These are phyloP conservation scores for Myopa testacea DNA, from an alignment of 2,888 invertebrate species.

Conservation along the genomic window DNA sequence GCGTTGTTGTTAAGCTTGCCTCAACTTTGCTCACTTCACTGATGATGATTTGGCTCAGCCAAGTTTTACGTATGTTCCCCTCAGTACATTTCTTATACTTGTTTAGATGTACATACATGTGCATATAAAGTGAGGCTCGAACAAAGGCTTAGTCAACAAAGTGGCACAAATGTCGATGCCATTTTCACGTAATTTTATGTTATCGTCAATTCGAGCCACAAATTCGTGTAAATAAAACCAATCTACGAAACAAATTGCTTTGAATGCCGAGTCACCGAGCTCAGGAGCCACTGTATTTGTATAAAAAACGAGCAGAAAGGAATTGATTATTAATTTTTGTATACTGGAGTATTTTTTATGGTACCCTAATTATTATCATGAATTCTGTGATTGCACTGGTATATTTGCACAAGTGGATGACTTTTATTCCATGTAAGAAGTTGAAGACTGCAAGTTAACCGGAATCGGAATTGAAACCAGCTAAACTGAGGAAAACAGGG, in stretches of 20 bases:
- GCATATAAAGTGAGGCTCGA: neutral
- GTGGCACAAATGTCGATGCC: conserved; percentile 12
- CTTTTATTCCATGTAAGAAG: too few species aligned
- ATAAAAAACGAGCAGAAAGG: too few species aligned
- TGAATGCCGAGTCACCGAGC: neutral
- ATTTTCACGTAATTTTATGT: conserved; percentile 31
- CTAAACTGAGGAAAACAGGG: too few species aligned
- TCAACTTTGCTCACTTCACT: neutral
- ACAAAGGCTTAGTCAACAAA: neutral
- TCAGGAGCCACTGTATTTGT: too few species aligned
- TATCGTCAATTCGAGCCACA: conserved; percentile 39
- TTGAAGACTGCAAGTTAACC: too few species aligned
- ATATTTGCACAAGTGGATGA: too few species aligned
- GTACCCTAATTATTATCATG: too few species aligned
- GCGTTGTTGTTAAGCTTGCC: neutral
- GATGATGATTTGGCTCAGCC: neutral
- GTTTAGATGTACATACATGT: neutral
- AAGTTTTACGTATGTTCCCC: neutral
- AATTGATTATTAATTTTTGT: too few species aligned
- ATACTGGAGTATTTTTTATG: too few species aligned
- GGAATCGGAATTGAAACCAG: too few species aligned
- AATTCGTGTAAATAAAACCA: conserved; percentile 39
- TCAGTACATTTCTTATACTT: neutral
- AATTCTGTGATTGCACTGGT: too few species aligned
- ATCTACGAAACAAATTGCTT: neutral